Conservation (phyloP, 2,888 invertebrate genomes). For the Perizoma affinitatum region DNA sequence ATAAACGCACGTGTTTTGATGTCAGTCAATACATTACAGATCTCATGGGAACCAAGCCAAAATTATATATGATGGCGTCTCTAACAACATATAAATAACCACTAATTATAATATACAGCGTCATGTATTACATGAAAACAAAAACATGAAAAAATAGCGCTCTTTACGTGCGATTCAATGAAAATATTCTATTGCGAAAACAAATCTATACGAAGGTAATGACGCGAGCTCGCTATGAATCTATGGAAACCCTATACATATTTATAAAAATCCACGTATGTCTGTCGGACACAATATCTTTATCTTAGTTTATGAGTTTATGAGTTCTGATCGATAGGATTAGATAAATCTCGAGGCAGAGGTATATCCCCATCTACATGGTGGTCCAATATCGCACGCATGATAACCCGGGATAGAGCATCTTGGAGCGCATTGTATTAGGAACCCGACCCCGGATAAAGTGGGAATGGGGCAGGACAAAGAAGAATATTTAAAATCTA, state of each 20-base stretch:
- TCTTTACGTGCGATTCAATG: slow-evolving; percentile 27
- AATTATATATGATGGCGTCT: slow-evolving; percentile 24
- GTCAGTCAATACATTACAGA: slow-evolving; percentile 27
- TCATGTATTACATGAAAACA: slow-evolving; percentile 27
- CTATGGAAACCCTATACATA: slow-evolving; percentile 44
- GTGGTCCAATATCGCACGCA: no score
- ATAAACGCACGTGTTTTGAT: slow-evolving; percentile 23
- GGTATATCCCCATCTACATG: no score
- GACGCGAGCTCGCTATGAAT: slow-evolving; percentile 60
- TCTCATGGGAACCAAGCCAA: slow-evolving; percentile 29
- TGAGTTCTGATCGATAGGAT: no score
- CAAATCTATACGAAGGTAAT: slow-evolving; percentile 69
- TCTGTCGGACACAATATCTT: slow-evolving; percentile 2
- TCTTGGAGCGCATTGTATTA: no score
- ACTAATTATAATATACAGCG: slow-evolving; percentile 34
- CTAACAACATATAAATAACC: slow-evolving; percentile 33
- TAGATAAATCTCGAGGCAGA: no score
- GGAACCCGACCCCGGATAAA: no score
- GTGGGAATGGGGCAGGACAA: no score
- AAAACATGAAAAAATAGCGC: slow-evolving; percentile 27
- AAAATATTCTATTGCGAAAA: slow-evolving; percentile 48
- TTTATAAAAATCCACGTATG: background rate
- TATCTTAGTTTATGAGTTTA: no score
- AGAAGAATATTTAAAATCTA: no score
- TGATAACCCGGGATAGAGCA: no score